Evolutionary conservation across 2,113 vertebrate species (phyloP), one percentile per base, ranked within the genome.

Genomic region (Coracopsis vasa): DNA sequence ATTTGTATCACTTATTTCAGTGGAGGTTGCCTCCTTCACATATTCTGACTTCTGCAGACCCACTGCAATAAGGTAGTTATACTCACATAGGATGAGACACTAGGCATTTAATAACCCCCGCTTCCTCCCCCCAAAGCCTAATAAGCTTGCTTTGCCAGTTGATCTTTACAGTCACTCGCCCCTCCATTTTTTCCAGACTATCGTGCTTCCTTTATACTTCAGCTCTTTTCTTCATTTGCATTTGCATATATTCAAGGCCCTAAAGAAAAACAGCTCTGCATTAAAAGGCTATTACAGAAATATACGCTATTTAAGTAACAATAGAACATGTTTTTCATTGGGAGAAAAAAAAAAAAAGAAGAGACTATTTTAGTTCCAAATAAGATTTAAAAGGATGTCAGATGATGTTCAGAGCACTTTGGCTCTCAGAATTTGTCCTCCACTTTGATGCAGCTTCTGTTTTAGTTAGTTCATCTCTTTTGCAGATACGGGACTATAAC

Each of bases 251-350:
- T 92, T 88, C 92, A 81, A 85, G 80, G 73, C 70, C 92, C 70
- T 92, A 87, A 94, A 96, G 96, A 96, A 94, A 94, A 97, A 91
- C 83, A 94, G 88, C 86, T 84, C 77, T 72, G 83, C 92, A 91
- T 96, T 96, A 97, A 96, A 95, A 96, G 65, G 56, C 90, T 89
- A 87, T 96, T 93, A 87, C 91, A 94, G 94, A 93, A 94, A 94
- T 92, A 94, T 84, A 95, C 92, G 92, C 92, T 79, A 91, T 95
- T 96, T 96, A 94, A 94, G 73, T 78, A 91, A 94, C 88, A 92
- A 96, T 75, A 86, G 91, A 92, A 73, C 77, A 54, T 58, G 56
- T 56, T 91, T 97, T 95, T 69, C 65, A 65, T 42, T 91, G 53
- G 73, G 70, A 88, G 47, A 44, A 2, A 15, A 21, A 31, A 64